These are phyloP conservation scores for Syngnathus rostellatus DNA, from an alignment of 2,797 vertebrate genomes.

Conservation along the genomic window DNA sequence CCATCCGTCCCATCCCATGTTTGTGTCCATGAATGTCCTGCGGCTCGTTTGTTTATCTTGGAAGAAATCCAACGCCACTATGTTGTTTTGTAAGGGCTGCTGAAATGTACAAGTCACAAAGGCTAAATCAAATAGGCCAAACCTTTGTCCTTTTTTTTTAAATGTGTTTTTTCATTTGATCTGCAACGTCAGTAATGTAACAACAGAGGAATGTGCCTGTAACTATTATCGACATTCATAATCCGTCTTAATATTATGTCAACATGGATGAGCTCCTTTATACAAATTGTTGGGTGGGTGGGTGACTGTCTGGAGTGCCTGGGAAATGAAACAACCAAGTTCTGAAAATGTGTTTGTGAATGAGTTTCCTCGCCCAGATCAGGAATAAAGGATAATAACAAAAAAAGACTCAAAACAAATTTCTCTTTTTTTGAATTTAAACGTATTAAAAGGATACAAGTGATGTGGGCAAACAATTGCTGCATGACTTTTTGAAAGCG, in stretches of 20 bases:
- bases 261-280: not conserved
- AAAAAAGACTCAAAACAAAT: not conserved
- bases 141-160: conserved; percentile 26
- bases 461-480: not conserved
- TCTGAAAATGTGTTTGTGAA: not conserved
- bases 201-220: not conserved
- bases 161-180: not conserved
- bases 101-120: conserved; percentile 12
- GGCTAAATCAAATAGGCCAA: conserved; percentile 73
- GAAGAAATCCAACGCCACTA: not conserved
- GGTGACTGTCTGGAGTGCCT: not conserved
- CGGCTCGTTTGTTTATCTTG: not conserved
- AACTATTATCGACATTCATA: not conserved
- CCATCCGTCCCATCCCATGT: not conserved
- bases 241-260: conserved; percentile 10
- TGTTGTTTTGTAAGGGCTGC: conserved; percentile 41
- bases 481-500: not conserved
- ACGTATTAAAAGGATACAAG: not conserved
- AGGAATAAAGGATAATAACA: not conserved
- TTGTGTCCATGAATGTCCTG: not conserved
- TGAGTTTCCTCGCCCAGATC: too few relatives aligned
- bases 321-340: not conserved
- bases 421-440: too few relatives aligned
- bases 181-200: conserved; percentile 41
- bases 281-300: not conserved